Percentiles rank a stretch among this genome's conserved stretches.
Evolutionary conservation across 2,888 invertebrate genomes (phyloP).

Genomic region (Idaea straminata): DNA sequence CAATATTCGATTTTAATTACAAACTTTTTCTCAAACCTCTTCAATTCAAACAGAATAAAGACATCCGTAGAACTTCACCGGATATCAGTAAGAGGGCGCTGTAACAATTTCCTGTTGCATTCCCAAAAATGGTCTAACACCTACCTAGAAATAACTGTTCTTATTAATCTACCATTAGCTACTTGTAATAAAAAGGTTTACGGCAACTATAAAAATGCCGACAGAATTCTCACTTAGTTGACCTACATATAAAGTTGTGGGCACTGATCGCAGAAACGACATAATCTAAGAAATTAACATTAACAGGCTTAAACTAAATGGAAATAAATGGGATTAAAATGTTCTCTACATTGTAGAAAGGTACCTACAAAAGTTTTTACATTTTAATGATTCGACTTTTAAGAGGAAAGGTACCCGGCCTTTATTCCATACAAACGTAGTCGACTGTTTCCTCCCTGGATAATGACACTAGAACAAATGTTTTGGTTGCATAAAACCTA

Average conservation of each 20-base stretch:
- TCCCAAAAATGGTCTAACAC: slow-evolving; percentile 29
- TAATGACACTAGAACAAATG: too few relatives aligned
- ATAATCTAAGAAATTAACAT: neutral
- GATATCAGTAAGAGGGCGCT: slow-evolving; percentile 12
- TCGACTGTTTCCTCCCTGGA: too few relatives aligned
- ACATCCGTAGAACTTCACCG: slow-evolving; percentile 15
- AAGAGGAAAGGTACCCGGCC: too few relatives aligned
- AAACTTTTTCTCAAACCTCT: neutral
- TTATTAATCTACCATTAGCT: slow-evolving; percentile 30
- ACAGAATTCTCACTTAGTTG: slow-evolving; percentile 23
- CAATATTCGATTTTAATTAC: too few relatives aligned
- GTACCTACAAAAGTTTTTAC: slow-evolving; percentile 1
- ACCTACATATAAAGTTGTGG: neutral
- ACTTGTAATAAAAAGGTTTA: slow-evolving; percentile 27
- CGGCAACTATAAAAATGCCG: slow-evolving; percentile 26
- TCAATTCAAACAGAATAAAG: neutral
- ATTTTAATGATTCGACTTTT: neutral
- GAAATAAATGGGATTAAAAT: neutral
- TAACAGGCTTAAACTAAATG: neutral
- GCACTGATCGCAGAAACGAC: neutral
- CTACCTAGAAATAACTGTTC: slow-evolving; percentile 27
- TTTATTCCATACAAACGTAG: too few relatives aligned
- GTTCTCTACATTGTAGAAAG: neutral
- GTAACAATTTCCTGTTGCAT: slow-evolving; percentile 15
- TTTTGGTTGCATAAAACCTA: too few relatives aligned